Evolutionary conservation across 1,140 invertebrate genomes (phyloP).

Genomic region (Wiebesia pumilae): DNA sequence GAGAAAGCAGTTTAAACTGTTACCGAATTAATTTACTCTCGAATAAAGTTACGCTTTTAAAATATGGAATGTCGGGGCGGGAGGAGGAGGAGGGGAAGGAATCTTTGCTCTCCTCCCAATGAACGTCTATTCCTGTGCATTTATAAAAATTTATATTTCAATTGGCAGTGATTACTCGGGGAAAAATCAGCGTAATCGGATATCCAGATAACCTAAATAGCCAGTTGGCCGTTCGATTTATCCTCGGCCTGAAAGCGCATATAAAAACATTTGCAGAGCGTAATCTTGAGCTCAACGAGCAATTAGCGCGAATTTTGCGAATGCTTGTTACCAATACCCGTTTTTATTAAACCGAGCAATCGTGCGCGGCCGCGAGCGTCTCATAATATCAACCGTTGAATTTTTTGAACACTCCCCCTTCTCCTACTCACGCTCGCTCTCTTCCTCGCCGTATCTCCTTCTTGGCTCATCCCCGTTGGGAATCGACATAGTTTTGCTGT

Average conservation of each 20-base stretch:
- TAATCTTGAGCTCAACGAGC: constrained; percentile 11
- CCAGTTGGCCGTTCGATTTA: constrained; percentile 33
- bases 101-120: not conserved
- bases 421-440: not conserved
- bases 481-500: constrained; percentile 67
- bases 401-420: not conserved
- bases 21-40: not conserved
- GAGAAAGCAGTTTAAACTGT: not conserved
- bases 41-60: not conserved
- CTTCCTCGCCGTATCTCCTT: not conserved
- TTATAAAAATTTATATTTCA: constrained; percentile 20
- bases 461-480: constrained; percentile 3
- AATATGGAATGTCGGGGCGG: not conserved
- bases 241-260: not conserved
- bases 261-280: constrained; percentile 12
- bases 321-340: constrained; percentile 26
- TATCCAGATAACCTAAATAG: constrained; percentile 23
- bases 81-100: not conserved
- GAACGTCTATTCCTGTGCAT: not conserved
- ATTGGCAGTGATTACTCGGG: not conserved
- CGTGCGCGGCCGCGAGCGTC: not conserved
- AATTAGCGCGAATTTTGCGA: constrained; percentile 37
- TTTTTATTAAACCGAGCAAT: not conserved
- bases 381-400: not conserved
- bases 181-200: constrained; percentile 8